Conservation (phyloP, 2,113 vertebrate species). For the Clarias gariepinus region DNA sequence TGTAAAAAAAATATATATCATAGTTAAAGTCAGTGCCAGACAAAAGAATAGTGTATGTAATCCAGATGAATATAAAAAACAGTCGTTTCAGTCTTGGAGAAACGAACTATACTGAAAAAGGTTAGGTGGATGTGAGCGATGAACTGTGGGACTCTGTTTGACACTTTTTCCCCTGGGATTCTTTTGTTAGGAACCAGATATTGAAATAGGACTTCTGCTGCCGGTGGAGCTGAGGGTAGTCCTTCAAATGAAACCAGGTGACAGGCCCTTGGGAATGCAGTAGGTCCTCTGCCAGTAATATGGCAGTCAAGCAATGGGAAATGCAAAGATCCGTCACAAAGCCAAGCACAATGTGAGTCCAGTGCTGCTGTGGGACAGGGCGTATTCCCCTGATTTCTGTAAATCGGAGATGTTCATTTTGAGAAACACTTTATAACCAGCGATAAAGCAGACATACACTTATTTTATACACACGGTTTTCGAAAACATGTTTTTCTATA, state of each 20-base stretch:
- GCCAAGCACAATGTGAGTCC: not conserved
- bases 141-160: not conserved
- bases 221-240: not conserved
- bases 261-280: not conserved
- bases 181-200: constrained; percentile 8
- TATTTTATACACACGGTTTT: too few relatives aligned
- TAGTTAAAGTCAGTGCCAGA: not conserved
- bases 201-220: not conserved
- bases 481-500: too few relatives aligned
- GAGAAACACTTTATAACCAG: too few relatives aligned
- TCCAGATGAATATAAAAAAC: not conserved
- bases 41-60: not conserved
- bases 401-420: too few relatives aligned
- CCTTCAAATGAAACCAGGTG: constrained; percentile 7
- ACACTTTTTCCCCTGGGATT: not conserved
- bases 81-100: not conserved
- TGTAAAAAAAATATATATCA: too few relatives aligned
- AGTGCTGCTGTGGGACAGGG: not conserved
- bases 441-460: too few relatives aligned
- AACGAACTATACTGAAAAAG: not conserved
- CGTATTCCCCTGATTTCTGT: not conserved
- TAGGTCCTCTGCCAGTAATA: not conserved
- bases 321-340: not conserved
- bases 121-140: not conserved
- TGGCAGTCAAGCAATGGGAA: not conserved